Percentiles rank a stretch among this genome's conserved stretches.
These are phyloP conservation scores for Hippopotamus amphibius DNA, from an alignment of 2,113 vertebrate genomes.

Conservation along the genomic window DNA sequence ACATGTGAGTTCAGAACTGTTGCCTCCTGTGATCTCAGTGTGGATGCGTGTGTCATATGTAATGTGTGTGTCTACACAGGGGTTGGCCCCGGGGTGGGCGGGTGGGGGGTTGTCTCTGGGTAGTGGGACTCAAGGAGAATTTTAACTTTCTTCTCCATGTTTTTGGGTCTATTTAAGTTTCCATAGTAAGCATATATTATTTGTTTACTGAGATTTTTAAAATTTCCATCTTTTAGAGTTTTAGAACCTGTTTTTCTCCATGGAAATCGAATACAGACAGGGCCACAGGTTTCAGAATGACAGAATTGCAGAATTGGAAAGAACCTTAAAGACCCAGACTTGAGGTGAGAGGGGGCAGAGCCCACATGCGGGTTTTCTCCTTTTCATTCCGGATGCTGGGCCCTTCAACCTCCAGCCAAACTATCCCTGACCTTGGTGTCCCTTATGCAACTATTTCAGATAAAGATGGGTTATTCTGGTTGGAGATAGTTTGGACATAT, in stretches of 20 bases:
- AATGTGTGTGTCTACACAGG: background rate
- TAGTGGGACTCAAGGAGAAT: background rate
- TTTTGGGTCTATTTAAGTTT: background rate
- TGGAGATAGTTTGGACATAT: background rate
- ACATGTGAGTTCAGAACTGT: background rate
- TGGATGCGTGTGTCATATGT: background rate
- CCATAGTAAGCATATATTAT: background rate
- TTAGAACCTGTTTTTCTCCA: background rate
- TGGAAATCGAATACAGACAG: background rate
- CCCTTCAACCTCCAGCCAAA: background rate
- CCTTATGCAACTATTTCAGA: background rate
- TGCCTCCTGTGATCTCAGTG: background rate
- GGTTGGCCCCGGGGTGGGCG: too few species aligned
- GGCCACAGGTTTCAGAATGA: slow-evolving; percentile 20
- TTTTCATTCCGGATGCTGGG: background rate
- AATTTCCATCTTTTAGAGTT: background rate
- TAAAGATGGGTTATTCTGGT: background rate
- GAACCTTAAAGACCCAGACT: background rate
- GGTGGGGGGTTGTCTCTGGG: too few species aligned
- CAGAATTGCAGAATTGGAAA: background rate
- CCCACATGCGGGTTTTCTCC: accelerated
- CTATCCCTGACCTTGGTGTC: background rate
- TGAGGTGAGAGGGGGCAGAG: background rate
- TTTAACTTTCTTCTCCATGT: background rate
- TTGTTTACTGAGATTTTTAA: background rate